Evolutionary conservation across 1,140 invertebrate species (phyloP).

Genomic region (Coenobita brevimanus): DNA sequence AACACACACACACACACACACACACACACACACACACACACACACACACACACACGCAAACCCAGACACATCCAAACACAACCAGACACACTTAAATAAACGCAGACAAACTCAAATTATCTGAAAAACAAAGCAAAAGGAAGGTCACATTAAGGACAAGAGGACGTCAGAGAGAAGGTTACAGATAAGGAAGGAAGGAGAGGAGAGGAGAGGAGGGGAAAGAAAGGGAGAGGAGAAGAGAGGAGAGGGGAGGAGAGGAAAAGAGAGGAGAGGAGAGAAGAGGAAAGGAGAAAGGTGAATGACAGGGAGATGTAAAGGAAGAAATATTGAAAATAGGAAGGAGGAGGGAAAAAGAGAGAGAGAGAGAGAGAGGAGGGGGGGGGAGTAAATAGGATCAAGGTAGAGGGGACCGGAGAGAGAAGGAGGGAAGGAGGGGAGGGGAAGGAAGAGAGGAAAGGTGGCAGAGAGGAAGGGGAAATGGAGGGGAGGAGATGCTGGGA

Average conservation of each 20-base stretch:
- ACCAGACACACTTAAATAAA: no score
- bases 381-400: background rate
- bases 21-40: no score
- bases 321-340: background rate
- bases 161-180: background rate
- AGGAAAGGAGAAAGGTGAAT: background rate
- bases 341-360: background rate
- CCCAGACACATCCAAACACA: no score
- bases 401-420: background rate
- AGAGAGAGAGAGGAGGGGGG: background rate
- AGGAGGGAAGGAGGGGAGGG: background rate
- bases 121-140: no score
- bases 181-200: background rate
- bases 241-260: background rate
- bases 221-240: background rate
- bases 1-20: no score
- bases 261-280: background rate
- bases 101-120: no score
- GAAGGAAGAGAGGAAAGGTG: background rate
- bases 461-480: background rate
- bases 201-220: background rate
- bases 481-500: background rate
- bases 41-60: no score
- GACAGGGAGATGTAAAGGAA: background rate
- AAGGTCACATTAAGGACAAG: background rate